Evolutionary conservation across 2,113 vertebrate genomes (phyloP).

Genomic region (Scatophagus argus): DNA sequence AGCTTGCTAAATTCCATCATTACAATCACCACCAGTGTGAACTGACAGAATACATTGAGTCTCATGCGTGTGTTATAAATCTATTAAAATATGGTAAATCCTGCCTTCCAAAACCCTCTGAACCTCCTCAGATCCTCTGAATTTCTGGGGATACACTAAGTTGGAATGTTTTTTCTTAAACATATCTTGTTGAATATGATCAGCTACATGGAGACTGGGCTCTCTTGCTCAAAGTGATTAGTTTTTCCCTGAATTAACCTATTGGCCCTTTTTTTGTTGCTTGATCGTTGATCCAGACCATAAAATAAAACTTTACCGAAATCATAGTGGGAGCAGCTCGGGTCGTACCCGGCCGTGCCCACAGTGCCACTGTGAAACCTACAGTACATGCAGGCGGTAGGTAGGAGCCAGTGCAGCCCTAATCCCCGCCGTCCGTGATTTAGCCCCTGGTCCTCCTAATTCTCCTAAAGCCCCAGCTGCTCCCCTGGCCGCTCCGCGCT

Average conservation of each 20-base stretch:
- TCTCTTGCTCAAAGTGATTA: background rate
- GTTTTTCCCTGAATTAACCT: constrained; percentile 1
- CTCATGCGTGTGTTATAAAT: background rate
- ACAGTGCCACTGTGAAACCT: constrained; percentile 37
- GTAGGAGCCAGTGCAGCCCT: constrained; percentile 65
- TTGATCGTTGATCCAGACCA: constrained; percentile 14
- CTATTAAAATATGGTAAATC: too few relatives aligned
- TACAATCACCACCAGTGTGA: background rate
- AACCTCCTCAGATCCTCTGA: background rate
- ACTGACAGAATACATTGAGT: background rate
- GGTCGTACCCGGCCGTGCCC: constrained; percentile 15
- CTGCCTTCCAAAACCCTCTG: background rate
- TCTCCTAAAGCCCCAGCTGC: constrained; percentile 83
- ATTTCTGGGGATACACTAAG: background rate
- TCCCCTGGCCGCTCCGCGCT: constrained; percentile 70
- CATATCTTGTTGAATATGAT: background rate
- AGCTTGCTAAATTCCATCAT: background rate
- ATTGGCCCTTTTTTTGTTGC: background rate
- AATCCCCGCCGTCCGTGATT: constrained; percentile 82
- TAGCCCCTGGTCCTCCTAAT: constrained; percentile 78
- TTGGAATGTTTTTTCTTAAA: too few relatives aligned
- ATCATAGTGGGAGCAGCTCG: constrained; percentile 2
- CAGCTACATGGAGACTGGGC: background rate
- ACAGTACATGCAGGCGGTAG: constrained; percentile 40
- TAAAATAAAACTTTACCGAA: background rate